Evolutionary conservation across 2,797 vertebrate species (phyloP).

Genomic region (Babyrousa celebensis): DNA sequence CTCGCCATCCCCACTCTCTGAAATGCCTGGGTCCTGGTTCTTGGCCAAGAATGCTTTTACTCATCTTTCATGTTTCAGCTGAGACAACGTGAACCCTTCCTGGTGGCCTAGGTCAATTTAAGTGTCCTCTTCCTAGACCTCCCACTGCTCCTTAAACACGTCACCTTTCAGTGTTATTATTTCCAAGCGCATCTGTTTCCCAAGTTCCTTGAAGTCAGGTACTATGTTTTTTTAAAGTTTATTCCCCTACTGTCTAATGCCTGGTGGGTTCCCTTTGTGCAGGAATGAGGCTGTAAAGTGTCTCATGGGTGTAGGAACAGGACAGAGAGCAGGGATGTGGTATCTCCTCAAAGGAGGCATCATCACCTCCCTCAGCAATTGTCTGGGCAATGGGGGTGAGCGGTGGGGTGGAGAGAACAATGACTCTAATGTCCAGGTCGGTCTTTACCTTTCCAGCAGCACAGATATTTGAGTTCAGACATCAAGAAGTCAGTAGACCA

Average conservation of each 20-base stretch:
- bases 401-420: neutral
- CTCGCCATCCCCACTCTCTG: neutral
- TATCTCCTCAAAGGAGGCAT: neutral
- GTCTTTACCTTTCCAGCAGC: neutral
- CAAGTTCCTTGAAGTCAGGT: neutral
- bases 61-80: neutral
- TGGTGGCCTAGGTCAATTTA: neutral
- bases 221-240: neutral
- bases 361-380: neutral
- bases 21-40: neutral
- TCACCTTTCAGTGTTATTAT: neutral
- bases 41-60: neutral
- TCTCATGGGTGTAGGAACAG: neutral
- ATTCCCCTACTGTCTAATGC: neutral
- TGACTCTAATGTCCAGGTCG: neutral
- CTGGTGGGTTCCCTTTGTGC: neutral
- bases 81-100: neutral
- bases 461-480: neutral
- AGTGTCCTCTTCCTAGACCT: fast-evolving
- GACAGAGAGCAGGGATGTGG: neutral
- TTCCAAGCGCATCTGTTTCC: neutral
- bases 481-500: neutral
- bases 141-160: neutral
- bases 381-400: too few relatives aligned
- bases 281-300: neutral